Conservation (phyloP, 2,888 invertebrate species). For the Parnassius glacialis region DNA sequence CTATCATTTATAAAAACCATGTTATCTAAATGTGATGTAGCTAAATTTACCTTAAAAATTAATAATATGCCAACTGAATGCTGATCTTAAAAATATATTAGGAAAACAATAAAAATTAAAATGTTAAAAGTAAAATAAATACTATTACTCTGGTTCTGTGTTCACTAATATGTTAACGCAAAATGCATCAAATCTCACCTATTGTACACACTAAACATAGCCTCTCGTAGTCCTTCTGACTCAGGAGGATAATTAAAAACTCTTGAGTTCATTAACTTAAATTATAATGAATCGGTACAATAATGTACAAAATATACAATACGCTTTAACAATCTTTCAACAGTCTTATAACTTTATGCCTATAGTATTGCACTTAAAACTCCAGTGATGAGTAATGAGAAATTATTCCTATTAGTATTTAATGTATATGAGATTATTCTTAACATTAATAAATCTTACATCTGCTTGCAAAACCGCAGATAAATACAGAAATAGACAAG, state of each 20-base stretch:
- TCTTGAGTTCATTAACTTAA: constrained; percentile 60
- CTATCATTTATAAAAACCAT: constrained; percentile 44
- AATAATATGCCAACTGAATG: constrained; percentile 6
- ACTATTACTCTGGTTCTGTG: constrained; percentile 16
- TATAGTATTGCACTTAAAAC: constrained; percentile 74
- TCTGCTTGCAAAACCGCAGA: constrained; percentile 11
- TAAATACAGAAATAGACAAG: constrained; percentile 11
- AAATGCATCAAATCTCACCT: constrained; percentile 25
- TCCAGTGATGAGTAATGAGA: constrained; percentile 40
- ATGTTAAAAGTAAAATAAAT: constrained; percentile 28
- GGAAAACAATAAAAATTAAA: constrained; percentile 25
- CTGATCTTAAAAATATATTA: constrained; percentile 28
- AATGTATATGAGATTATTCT: constrained; percentile 28
- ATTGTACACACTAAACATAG: constrained; percentile 44
- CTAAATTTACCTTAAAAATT: constrained; percentile 24
- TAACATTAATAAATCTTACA: constrained; percentile 27
- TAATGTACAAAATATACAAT: constrained; percentile 79
- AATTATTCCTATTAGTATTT: constrained; percentile 38
- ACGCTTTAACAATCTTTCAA: constrained; percentile 73
- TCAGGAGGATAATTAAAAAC: constrained; percentile 34
- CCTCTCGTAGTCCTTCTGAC: constrained; percentile 41
- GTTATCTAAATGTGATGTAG: constrained; percentile 33
- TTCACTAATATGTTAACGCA: constrained; percentile 15
- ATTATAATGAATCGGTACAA: constrained; percentile 64
- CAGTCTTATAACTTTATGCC: constrained; percentile 78